Evolutionary conservation across 2,797 vertebrate species (phyloP).

Genomic region (Macropodus opercularis): DNA sequence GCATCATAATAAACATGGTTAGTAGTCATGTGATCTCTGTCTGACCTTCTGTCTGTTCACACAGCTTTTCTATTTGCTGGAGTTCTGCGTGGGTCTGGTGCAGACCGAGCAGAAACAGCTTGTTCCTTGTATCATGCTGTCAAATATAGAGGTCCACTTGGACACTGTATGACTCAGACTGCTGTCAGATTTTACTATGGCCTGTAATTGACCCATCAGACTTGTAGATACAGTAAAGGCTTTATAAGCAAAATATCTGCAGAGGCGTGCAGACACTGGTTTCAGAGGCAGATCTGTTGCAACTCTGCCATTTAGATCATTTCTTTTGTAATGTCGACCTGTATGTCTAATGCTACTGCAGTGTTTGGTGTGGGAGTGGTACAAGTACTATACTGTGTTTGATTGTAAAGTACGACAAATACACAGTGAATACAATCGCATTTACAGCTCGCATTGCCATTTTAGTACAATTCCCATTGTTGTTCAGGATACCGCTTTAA

Average conservation of each 20-base stretch:
- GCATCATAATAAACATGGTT: constrained; percentile 53
- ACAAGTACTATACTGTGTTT: constrained; percentile 18
- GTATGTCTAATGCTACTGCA: constrained; percentile 37
- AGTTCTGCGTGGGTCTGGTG: constrained; percentile 33
- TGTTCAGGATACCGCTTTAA: no score
- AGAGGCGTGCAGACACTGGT: constrained; percentile 66
- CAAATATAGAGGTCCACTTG: constrained; percentile 58
- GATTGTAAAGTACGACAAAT: constrained; percentile 14
- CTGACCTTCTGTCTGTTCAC: constrained; percentile 47
- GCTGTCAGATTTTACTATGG: constrained; percentile 75
- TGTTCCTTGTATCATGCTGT: constrained; percentile 54
- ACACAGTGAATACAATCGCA: background rate
- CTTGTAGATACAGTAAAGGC: constrained; percentile 76
- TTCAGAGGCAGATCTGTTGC: constrained; percentile 49
- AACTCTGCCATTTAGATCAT: constrained; percentile 44
- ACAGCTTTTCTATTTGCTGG: constrained; percentile 43
- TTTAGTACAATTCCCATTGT: no score
- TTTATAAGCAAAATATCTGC: constrained; percentile 74
- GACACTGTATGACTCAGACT: constrained; percentile 77
- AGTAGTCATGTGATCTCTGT: constrained; percentile 53
- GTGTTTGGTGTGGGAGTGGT: constrained; percentile 36
- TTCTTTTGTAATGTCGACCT: constrained; percentile 66
- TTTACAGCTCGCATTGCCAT: background rate
- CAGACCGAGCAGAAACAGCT: constrained; percentile 38
- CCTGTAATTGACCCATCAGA: constrained; percentile 80